Conservation (phyloP, 2,797 vertebrate genomes). For the Carapus acus region DNA sequence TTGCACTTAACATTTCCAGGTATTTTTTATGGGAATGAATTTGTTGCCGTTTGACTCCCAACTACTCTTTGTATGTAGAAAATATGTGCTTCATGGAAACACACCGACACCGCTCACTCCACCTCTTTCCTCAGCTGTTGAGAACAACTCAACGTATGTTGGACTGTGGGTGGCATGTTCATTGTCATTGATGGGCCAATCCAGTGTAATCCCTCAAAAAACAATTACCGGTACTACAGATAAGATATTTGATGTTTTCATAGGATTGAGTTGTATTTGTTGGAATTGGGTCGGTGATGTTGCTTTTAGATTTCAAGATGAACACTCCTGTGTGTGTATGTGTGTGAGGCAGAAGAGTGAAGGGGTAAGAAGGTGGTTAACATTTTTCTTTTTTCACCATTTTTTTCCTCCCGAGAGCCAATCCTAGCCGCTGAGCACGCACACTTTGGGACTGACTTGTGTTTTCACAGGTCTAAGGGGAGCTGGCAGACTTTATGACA, state of each 20-base stretch:
- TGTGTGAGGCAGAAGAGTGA: slow-evolving; percentile 29
- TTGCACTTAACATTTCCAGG: no score
- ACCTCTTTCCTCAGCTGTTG: slow-evolving; percentile 57
- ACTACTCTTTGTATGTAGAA: no score
- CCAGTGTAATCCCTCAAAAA: no score
- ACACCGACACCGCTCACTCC: slow-evolving; percentile 23
- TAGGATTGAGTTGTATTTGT: no score
- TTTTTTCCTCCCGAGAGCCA: slow-evolving; percentile 44
- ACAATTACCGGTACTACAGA: no score
- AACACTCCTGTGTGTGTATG: slow-evolving; percentile 36
- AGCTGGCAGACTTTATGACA: slow-evolving; percentile 51
- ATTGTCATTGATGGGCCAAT: no score
- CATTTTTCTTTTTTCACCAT: slow-evolving; percentile 35
- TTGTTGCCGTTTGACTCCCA: no score
- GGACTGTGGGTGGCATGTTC: no score
- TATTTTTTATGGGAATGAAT: no score
- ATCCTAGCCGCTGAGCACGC: slow-evolving; percentile 38
- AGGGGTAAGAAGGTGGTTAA: slow-evolving; percentile 25
- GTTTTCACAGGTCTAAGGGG: slow-evolving; percentile 55
- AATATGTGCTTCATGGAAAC: no score
- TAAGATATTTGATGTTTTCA: no score
- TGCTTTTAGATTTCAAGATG: slow-evolving; percentile 9
- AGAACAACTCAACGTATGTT: slow-evolving; percentile 55
- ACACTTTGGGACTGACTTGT: slow-evolving; percentile 38
- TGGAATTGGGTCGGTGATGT: no score